These are phyloP conservation scores for Petrophora chlorosata DNA, from an alignment of 2,888 invertebrate species.

Conservation along the genomic window DNA sequence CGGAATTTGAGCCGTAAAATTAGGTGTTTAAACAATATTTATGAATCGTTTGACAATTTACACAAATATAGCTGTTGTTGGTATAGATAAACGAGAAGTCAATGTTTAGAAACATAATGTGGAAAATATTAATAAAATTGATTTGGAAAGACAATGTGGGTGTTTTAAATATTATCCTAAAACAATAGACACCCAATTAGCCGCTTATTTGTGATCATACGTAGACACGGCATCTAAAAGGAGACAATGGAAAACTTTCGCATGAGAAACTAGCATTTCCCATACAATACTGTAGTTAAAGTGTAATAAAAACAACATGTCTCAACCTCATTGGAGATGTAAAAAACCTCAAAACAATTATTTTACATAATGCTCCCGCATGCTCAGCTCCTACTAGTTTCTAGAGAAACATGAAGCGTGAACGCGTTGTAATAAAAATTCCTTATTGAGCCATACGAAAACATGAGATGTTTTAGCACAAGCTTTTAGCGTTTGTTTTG, in stretches of 20 bases:
- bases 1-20: background rate
- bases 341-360: conserved; percentile 71
- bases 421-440: conserved; percentile 1
- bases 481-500: too few relatives aligned
- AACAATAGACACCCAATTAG: conserved; percentile 31
- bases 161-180: too few relatives aligned
- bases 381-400: conserved; percentile 34
- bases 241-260: conserved; percentile 68
- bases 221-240: conserved; percentile 38
- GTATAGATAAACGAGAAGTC: too few relatives aligned
- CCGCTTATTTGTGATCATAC: conserved; percentile 42
- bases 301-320: conserved; percentile 63
- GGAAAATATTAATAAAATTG: too few relatives aligned
- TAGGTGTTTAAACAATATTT: too few relatives aligned
- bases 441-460: background rate
- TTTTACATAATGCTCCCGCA: conserved; percentile 73
- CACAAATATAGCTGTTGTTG: conserved; percentile 32
- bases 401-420: conserved; percentile 8
- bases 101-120: too few relatives aligned
- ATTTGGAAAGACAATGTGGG: too few relatives aligned
- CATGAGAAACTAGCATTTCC: conserved; percentile 76
- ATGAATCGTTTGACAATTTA: background rate
- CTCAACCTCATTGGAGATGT: conserved; percentile 56
- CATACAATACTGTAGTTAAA: conserved; percentile 65
- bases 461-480: background rate